phyloP scores from a whole-genome alignment of 53 echinoderm and acorn worm species.

The Echinarachnius parma region DNA sequence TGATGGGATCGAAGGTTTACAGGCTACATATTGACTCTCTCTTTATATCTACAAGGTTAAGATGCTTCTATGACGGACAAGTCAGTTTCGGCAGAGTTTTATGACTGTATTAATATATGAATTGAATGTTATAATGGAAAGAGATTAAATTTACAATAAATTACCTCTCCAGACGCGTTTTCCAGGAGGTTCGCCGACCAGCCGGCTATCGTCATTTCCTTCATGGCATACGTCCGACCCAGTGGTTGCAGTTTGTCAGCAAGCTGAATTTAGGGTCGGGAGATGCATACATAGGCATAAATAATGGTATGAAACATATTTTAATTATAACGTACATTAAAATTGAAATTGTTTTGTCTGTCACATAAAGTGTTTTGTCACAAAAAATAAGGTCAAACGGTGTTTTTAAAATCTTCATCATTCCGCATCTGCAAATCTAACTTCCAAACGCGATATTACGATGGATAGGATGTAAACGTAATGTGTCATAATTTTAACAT shows the following conservation, averaged over 20 bases:
- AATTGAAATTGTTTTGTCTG: not conserved
- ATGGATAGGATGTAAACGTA: too few species aligned
- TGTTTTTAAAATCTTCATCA: too few species aligned
- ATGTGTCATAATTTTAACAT: too few species aligned
- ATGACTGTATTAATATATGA: not conserved
- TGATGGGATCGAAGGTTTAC: too few species aligned
- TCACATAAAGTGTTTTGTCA: too few species aligned
- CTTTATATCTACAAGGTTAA: too few species aligned
- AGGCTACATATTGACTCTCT: too few species aligned
- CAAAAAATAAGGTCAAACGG: too few species aligned
- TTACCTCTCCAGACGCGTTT: slow-evolving; percentile 86
- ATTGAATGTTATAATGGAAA: not conserved
- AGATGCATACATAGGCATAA: not conserved
- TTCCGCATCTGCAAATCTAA: too few species aligned
- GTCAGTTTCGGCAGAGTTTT: too few species aligned
- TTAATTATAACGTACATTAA: not conserved
- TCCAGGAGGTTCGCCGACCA: slow-evolving; percentile 86
- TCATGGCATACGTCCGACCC: slow-evolving; percentile 57
- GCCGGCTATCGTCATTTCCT: slow-evolving; percentile 84
- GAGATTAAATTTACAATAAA: not conserved
- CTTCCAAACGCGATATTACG: too few species aligned
- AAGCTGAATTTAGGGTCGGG: slow-evolving; percentile 48
- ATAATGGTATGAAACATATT: not conserved
- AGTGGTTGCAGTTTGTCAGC: slow-evolving; percentile 71
- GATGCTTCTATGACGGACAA: too few species aligned